Base-by-base conservation (phyloP, 2,888 invertebrate species). In the Lamproptera curius region DNA sequence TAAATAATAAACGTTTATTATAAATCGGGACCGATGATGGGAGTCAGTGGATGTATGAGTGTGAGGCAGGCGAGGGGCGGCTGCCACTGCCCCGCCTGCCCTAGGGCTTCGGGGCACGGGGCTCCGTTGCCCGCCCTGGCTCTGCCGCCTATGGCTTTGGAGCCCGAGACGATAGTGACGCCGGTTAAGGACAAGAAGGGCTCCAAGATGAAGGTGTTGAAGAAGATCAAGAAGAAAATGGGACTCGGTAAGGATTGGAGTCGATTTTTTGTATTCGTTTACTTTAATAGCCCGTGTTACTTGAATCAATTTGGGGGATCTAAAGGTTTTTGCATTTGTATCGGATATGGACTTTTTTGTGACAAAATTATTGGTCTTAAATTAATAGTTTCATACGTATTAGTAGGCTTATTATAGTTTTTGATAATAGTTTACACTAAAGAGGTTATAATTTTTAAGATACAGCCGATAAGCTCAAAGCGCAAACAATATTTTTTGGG, bases 201-300 rank as follows among this genome's bases (percentile, higher is more conserved):
- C 9, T 87, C 87, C 1, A 95, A 95, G 87, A 95, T 96, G 94
- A 95, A 95, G 88, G 94, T 96, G 53, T 85, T 96, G 55, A 96
- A 96, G 90, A 96, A 95, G 76, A 93, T 96, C 67, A 95, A 95
- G 81, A 92, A 92, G 68, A 94, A 94, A 69, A 95, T 96, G 76
- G 95, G 96, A 65, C 82, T 96, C 77, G 95, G 96, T 95, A 83
- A 92, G 95, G 62, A 3, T 17, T 46, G n/a, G n/a, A n/a, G n/a
- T n/a, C n/a, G n/a, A n/a, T n/a, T n/a, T n/a, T n/a, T n/a, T n/a
- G n/a, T n/a, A n/a, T n/a, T n/a, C n/a, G n/a, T n/a, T n/a, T n/a
- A n/a, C n/a, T n/a, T n/a, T n/a, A n/a, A n/a, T n/a, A n/a, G n/a
- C n/a, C n/a, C n/a, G n/a, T n/a, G n/a, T n/a, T n/a, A n/a, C n/a